Conservation (phyloP, 2,113 vertebrate species). For the Halichoerus grypus region DNA sequence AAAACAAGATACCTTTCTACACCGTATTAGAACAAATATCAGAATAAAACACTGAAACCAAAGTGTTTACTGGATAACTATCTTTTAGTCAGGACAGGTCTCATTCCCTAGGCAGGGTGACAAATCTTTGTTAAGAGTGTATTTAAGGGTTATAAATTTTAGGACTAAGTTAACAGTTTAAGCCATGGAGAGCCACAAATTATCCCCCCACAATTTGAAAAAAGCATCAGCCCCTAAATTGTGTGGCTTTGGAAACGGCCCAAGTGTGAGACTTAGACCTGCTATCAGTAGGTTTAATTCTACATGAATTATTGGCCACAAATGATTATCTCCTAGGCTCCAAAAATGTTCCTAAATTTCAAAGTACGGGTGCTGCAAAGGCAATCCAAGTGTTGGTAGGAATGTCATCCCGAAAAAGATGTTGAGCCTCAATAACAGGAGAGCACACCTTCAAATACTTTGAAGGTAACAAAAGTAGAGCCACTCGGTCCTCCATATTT, state of each 20-base stretch:
- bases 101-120: background rate
- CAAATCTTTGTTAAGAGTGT: background rate
- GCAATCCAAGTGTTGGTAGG: background rate
- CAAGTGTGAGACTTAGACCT: background rate
- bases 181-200: background rate
- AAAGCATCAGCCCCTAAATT: background rate
- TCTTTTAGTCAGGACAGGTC: constrained; percentile 8
- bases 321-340: background rate
- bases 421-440: background rate
- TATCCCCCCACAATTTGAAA: background rate
- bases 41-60: constrained; percentile 41
- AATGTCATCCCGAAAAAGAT: background rate
- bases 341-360: constrained; percentile 13
- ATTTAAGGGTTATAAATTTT: constrained; percentile 29
- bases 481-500: background rate
- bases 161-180: background rate
- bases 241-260: constrained; percentile 27
- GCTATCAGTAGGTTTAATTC: constrained; percentile 3
- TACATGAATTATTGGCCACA: background rate
- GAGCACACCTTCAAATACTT: background rate
- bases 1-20: constrained; percentile 9
- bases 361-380: background rate
- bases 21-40: constrained; percentile 48
- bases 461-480: background rate
- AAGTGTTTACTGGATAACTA: background rate